Evolutionary conservation across 2,113 vertebrate genomes (phyloP), one percentile per base, ranked within the genome.

Genomic region (Acanthochromis polyacanthus): DNA sequence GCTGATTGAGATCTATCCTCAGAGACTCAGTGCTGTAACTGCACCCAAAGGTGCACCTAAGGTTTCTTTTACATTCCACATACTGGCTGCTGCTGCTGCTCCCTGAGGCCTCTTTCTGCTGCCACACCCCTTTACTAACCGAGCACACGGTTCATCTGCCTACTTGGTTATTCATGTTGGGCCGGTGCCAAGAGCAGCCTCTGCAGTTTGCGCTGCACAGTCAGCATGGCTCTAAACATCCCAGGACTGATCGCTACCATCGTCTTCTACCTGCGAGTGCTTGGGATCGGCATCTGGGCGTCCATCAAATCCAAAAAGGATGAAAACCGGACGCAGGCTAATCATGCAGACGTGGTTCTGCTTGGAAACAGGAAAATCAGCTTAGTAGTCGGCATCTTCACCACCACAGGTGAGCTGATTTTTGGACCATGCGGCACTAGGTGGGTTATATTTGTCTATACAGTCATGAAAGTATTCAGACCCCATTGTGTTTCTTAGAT

Each of bases 201-300:
- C 32, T 36, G 32, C 32, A 36, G 7, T 36, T 36, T n/a, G 12
- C 8, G 6, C 17, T 0, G 14, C 1, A 14, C 5, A 0, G 4
- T 11, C 57, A 40, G 17, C 50, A 83, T 87, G 80, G 80, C 80
- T 20, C 57, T 83, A 4, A 87, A 89, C 56, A 17, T 84, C 59
- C 71, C 79, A 0, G 87, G 87, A 0, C 72, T 87, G 45, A 0
- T 76, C 0, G 87, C 53, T 11, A 84, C 75, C 28, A 11, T 89
- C 15, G 1, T 84, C 3, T 89, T 89, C 68, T 89, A 89, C 64
- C 28, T 82, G 43, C 78, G 87, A 75, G 79, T 87, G n/a, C 84
- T 89, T 10, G 78, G 53, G 0, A 82, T 71, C 23, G 87, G 87
- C 28, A 58, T 86, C 40, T 89, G 84, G 84, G 84, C 84, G 1